Percentiles rank a stretch among this genome's conserved stretches.
These are phyloP conservation scores for Stegastes partitus DNA, from an alignment of 2,113 vertebrate species.

Conservation along the genomic window DNA sequence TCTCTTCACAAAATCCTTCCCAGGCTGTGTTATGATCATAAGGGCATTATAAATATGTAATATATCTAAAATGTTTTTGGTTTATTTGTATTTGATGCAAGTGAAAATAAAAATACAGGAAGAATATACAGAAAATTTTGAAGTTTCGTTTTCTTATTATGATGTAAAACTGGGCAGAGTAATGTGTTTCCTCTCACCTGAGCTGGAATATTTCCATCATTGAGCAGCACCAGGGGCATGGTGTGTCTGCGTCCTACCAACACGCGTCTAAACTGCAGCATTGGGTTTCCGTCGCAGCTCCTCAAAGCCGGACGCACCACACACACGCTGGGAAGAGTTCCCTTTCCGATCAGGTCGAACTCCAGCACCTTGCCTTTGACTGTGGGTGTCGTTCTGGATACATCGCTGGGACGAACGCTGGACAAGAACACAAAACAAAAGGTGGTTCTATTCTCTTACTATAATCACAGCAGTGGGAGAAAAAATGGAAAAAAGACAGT, in stretches of 20 bases:
- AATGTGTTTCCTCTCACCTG: slow-evolving; percentile 81
- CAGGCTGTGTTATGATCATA: not conserved
- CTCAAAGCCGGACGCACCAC: slow-evolving; percentile 83
- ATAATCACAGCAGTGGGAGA: not conserved
- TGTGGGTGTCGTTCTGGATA: slow-evolving; percentile 55
- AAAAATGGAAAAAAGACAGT: not conserved
- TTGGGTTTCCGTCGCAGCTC: slow-evolving; percentile 78
- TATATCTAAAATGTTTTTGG: too few species aligned
- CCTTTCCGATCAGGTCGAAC: slow-evolving; percentile 89
- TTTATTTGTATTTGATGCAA: not conserved
- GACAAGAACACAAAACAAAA: not conserved
- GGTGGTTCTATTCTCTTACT: not conserved
- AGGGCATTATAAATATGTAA: too few species aligned
- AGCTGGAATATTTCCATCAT: slow-evolving; percentile 82
- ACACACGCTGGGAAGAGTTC: slow-evolving; percentile 86
- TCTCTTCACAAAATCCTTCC: not conserved
- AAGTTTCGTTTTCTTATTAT: not conserved
- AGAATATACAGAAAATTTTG: too few species aligned
- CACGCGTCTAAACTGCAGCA: slow-evolving; percentile 88
- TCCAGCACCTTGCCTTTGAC: slow-evolving; percentile 75
- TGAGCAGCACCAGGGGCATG: slow-evolving; percentile 87
- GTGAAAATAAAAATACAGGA: accelerated
- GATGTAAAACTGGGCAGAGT: not conserved
- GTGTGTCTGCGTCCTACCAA: slow-evolving; percentile 78
- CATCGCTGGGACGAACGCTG: not conserved